A percentile compares a stretch with the other conserved stretches of the same genome.
These are phyloP conservation scores for Zygaena filipendulae DNA, from an alignment of 2,888 invertebrate genomes.

Conservation along the genomic window DNA sequence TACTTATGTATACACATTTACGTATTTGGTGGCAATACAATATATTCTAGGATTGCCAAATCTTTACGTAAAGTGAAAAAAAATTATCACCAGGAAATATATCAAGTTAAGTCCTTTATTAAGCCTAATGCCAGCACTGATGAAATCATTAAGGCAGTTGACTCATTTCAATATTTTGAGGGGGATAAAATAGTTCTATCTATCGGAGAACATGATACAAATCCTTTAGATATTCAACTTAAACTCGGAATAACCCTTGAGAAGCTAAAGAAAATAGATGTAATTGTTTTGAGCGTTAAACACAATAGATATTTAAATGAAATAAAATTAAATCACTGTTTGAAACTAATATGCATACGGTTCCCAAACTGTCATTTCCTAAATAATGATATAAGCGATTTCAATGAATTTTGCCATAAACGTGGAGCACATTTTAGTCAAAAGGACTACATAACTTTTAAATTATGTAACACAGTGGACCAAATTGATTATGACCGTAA, in stretches of 20 bases:
- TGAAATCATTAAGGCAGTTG: conserved; percentile 1
- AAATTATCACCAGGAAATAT: conserved; percentile 3
- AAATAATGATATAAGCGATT: background rate
- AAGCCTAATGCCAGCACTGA: conserved; percentile 1
- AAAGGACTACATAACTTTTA: no score
- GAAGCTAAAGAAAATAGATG: background rate
- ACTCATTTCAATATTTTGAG: background rate
- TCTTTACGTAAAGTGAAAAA: no score
- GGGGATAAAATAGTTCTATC: background rate
- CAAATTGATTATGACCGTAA: conserved; percentile 3
- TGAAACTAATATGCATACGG: conserved; percentile 3
- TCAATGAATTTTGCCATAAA: conserved; percentile 1
- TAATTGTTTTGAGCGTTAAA: conserved; percentile 1
- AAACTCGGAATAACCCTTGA: background rate
- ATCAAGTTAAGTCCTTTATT: conserved; percentile 1
- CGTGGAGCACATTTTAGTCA: no score
- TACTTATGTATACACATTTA: no score
- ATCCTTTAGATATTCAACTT: background rate
- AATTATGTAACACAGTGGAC: background rate
- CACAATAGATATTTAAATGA: conserved; percentile 2
- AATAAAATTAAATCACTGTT: conserved; percentile 1
- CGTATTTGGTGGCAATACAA: no score
- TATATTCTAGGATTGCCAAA: background rate
- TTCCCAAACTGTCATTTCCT: conserved; percentile 3
- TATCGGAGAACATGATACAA: background rate